Conservation (phyloP, 2,113 vertebrate species). For the Scolopax mira region DNA sequence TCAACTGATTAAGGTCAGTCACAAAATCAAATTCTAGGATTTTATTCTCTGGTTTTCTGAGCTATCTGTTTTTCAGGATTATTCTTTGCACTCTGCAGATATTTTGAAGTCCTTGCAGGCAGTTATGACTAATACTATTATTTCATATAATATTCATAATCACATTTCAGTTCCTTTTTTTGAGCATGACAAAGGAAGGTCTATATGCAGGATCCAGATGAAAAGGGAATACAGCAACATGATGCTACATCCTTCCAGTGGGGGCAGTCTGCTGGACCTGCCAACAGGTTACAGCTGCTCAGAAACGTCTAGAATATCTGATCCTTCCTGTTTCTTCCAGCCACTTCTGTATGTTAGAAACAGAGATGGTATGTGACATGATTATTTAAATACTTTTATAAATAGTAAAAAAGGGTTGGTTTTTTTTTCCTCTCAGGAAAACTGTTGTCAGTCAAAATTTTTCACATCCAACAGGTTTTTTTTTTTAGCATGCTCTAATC, state of each 20-base stretch:
- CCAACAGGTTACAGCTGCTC: not conserved
- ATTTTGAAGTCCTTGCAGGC: not conserved
- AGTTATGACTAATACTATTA: not conserved
- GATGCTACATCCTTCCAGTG: not conserved
- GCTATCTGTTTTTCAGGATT: not conserved
- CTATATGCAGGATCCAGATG: not conserved
- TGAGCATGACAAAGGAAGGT: not conserved
- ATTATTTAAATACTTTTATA: not conserved
- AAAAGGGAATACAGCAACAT: not conserved
- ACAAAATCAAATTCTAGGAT: not conserved
- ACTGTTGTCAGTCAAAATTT: not conserved
- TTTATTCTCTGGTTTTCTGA: not conserved
- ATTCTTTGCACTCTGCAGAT: not conserved
- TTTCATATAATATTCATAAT: not conserved
- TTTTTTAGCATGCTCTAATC: not conserved
- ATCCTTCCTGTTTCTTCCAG: not conserved
- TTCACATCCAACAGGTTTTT: not conserved
- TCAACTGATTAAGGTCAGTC: not conserved
- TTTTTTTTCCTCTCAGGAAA: not conserved
- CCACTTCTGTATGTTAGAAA: not conserved
- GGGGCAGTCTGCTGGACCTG: not conserved
- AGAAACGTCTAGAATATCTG: not conserved
- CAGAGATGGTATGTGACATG: not conserved
- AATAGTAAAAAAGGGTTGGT: not conserved
- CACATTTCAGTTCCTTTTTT: not conserved